Conservation (phyloP, 2,888 invertebrate genomes). For the Choristoneura rosaceana region DNA sequence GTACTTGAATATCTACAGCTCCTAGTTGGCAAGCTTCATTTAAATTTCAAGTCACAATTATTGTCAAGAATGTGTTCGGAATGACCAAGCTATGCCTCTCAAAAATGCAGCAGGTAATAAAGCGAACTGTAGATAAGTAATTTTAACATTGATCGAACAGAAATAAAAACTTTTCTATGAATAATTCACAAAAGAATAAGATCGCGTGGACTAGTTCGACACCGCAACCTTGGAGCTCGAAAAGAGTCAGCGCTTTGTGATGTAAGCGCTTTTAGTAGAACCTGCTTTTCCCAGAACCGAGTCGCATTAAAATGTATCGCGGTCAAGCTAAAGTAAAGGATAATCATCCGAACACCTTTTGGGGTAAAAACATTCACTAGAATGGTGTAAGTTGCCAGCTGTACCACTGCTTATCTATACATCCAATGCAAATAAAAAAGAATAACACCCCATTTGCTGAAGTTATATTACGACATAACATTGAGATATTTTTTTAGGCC, state of each 20-base stretch:
- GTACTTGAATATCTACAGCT: constrained; percentile 61
- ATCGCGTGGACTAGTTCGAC: constrained; percentile 34
- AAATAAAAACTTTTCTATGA: neutral
- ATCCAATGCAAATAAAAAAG: constrained; percentile 53
- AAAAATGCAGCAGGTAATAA: neutral
- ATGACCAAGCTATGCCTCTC: neutral
- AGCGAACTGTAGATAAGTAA: neutral
- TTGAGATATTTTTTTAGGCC: constrained; percentile 76
- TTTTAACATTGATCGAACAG: neutral
- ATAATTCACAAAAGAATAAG: constrained; percentile 35
- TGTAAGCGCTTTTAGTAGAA: constrained; percentile 37
- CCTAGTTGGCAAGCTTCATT: constrained; percentile 50
- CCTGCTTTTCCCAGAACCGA: constrained; percentile 39
- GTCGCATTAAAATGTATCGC: constrained; percentile 37
- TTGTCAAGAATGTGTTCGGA: constrained; percentile 39
- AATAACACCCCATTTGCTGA: constrained; percentile 59
- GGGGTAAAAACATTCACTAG: constrained; percentile 8
- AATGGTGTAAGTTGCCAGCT: constrained; percentile 1
- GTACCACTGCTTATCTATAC: constrained; percentile 1
- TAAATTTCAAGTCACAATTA: constrained; percentile 57
- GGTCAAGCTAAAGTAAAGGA: constrained; percentile 30
- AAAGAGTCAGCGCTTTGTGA: constrained; percentile 38
- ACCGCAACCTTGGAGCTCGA: constrained; percentile 34
- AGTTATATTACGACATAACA: constrained; percentile 62
- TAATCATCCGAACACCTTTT: constrained; percentile 18